Conservation (phyloP, 1,140 invertebrate genomes). For the Orchestia grillus region DNA sequence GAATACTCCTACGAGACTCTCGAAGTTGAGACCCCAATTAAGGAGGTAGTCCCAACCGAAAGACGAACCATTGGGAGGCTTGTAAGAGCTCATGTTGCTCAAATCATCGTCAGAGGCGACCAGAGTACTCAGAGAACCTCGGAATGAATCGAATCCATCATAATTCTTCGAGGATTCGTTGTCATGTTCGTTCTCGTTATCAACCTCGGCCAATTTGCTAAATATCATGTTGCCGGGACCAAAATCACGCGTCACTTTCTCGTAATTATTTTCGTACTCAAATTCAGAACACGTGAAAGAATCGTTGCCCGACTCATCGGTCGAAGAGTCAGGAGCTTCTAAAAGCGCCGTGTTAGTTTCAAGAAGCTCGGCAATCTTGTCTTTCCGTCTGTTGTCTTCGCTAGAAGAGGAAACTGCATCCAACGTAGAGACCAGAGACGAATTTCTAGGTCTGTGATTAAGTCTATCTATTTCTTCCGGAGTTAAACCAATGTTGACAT, state of each 20-base stretch:
- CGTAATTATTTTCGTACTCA: conserved; percentile 92
- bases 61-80: conserved; percentile 81
- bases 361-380: conserved; percentile 71
- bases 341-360: conserved; percentile 72
- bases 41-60: conserved; percentile 93
- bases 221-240: conserved; percentile 76
- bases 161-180: conserved; percentile 74
- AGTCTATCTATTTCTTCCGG: conserved; percentile 81
- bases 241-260: conserved; percentile 75
- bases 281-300: conserved; percentile 98
- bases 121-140: conserved; percentile 91
- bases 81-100: conserved; percentile 76
- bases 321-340: conserved; percentile 78
- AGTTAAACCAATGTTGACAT: conserved; percentile 81
- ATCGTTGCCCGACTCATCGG: conserved; percentile 95
- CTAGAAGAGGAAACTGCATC: conserved; percentile 94
- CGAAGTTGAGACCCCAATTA: conserved; percentile 96
- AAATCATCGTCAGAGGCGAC: conserved; percentile 93
- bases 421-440: conserved; percentile 86
- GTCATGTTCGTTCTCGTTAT: conserved; percentile 73
- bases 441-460: conserved; percentile 85
- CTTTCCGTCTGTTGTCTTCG: conserved; percentile 76
- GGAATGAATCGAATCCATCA: conserved; percentile 92
- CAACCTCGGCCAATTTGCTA: conserved; percentile 78
- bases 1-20: conserved; percentile 94